phyloP scores from a whole-genome alignment of 2,797 vertebrate species.

The Sus cebifrons region DNA sequence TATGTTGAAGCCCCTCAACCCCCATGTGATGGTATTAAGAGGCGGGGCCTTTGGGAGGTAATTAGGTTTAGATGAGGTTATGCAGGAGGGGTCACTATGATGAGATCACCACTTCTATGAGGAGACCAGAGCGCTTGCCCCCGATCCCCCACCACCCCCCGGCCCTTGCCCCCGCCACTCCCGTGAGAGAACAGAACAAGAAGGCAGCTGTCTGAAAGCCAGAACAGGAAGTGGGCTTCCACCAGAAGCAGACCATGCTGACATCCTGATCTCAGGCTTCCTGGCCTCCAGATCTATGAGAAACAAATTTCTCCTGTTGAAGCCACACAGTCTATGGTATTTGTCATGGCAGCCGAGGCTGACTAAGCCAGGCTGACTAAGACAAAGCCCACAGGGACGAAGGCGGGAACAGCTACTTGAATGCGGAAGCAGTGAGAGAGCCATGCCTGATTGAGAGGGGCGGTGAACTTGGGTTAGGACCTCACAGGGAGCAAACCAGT shows the following conservation, averaged over 20 bases:
- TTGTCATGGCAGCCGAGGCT: not conserved
- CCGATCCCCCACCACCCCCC: no score
- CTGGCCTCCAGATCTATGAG: not conserved
- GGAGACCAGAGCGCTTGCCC: not conserved
- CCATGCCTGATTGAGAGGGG: not conserved
- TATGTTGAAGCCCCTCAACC: not conserved
- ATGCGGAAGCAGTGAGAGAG: not conserved
- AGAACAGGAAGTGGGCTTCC: not conserved
- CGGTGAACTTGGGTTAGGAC: not conserved
- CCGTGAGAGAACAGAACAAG: not conserved
- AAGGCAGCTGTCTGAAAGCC: not conserved
- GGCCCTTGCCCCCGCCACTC: no score
- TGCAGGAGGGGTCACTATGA: not conserved
- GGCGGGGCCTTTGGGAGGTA: constrained; percentile 11
- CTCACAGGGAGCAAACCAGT: not conserved
- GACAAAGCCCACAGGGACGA: not conserved
- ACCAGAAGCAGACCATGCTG: not conserved
- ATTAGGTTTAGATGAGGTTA: not conserved
- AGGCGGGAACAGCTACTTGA: not conserved
- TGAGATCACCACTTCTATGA: not conserved
- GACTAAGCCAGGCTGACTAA: not conserved
- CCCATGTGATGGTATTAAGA: not conserved
- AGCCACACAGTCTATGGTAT: not conserved
- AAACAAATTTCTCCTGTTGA: not conserved
- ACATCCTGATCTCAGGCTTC: not conserved